Evolutionary conservation across 2,113 vertebrate species (phyloP).

Genomic region (Lanius collurio): DNA sequence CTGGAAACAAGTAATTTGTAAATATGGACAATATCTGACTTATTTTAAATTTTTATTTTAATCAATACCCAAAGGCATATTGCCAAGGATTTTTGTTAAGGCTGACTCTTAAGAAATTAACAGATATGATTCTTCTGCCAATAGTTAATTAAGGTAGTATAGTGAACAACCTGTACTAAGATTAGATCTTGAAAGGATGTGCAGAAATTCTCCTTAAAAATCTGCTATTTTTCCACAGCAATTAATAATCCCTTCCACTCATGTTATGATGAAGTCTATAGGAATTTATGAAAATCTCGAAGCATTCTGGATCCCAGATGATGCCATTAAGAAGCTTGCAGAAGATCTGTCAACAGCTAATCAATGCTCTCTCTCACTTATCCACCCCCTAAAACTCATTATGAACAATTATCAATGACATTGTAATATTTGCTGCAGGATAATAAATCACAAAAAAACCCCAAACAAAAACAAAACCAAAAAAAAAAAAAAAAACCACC

Average conservation of each 20-base stretch:
- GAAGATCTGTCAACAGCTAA: not conserved
- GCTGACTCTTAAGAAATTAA: not conserved
- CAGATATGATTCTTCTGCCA: not conserved
- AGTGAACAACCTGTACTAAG: not conserved
- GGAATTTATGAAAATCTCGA: not conserved
- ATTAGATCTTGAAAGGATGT: not conserved
- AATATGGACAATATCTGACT: not conserved
- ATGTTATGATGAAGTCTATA: not conserved
- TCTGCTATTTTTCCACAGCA: not conserved
- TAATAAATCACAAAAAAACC: not conserved
- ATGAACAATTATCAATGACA: not conserved
- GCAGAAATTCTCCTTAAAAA: not conserved
- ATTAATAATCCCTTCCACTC: not conserved
- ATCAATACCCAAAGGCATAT: not conserved
- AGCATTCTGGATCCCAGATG: not conserved
- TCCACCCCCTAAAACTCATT: not conserved
- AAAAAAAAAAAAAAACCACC: too few relatives aligned
- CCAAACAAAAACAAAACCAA: too few relatives aligned
- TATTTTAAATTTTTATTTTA: not conserved
- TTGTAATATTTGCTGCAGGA: not conserved
- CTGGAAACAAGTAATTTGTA: not conserved
- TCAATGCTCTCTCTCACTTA: not conserved
- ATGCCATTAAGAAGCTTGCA: not conserved
- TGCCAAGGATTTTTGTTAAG: not conserved
- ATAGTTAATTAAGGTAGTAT: not conserved